Evolutionary conservation across 2,888 invertebrate genomes (phyloP), one percentile per base, ranked within the genome.

Genomic region (Drosophila diplacantha): DNA sequence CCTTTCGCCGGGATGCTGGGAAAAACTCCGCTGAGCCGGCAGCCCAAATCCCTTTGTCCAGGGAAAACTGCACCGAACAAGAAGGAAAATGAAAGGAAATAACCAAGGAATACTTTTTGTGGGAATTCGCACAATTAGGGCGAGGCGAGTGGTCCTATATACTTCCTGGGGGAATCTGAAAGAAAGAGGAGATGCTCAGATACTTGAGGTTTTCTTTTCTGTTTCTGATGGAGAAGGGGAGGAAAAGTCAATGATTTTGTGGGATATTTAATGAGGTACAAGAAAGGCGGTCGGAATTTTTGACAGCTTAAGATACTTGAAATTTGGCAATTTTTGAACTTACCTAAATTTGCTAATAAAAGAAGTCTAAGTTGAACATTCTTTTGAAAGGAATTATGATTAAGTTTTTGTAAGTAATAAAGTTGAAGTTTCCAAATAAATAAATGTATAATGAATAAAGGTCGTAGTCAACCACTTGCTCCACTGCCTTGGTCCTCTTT

Each of bases 121-220:
- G 78, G 78, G 78, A 78, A 78, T 74, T 78, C 64, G 78, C 77
- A 80, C 78, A 78, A 78, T 78, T 78, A 78, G 78, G 71, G 77
- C 67, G 63, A 64, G 72, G 72, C 63, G 67, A 74, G 74, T 68
- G 52, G 43, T 43, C 26, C 57, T 16, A 24, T 46, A 7, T 32
- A 9, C 41, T 46, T 14, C 22, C 31, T 16, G 18, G 32, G 47
- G 43, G 22, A 7, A 43, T 12, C 29, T 20, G 43, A 20, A 46
- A 41, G 31, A 32, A 32, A 46, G 31, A 41, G 44, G 34, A 50
- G 41, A 51, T 51, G 20, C 16, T 39, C 41, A 44, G 66, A 50
- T 63, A 59, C 26, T 49, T 39, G 39, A 29, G 16, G 37, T 46
- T 46, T 31, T 31, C 22, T n/a, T 9, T 41, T 24, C 9, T 16